Percentiles rank a stretch among this genome's conserved stretches.
Conservation (phyloP, 2,888 invertebrate genomes). For the Amblyjoppa proteus region DNA sequence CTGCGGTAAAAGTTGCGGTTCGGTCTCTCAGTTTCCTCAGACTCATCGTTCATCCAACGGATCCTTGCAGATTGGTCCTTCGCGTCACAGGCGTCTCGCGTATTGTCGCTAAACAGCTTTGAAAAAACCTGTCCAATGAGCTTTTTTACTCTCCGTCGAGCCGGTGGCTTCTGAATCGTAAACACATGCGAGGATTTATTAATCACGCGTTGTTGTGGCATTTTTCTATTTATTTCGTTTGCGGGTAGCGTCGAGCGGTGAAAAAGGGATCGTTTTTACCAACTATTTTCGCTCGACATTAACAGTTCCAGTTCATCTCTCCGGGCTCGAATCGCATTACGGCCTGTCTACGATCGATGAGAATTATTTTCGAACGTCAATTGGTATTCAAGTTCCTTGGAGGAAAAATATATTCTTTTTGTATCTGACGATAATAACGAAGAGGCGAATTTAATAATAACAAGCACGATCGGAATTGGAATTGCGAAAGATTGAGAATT, state of each 20-base stretch:
- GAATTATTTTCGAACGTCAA: neutral
- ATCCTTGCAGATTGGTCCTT: neutral
- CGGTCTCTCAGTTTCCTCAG: neutral
- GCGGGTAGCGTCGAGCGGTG: neutral
- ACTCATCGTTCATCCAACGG: neutral
- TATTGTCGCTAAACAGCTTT: neutral
- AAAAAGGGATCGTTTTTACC: neutral
- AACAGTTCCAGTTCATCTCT: neutral
- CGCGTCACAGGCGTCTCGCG: neutral
- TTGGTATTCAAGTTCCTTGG: neutral
- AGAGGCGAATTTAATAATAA: neutral
- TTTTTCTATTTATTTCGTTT: neutral
- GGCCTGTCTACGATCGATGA: neutral
- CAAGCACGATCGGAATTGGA: neutral
- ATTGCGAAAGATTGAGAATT: neutral
- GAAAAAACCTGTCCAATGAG: conserved; percentile 6
- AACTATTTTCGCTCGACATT: neutral
- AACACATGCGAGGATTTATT: neutral
- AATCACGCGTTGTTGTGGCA: neutral
- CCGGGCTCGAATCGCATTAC: neutral
- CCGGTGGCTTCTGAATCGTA: neutral
- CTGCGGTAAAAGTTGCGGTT: neutral
- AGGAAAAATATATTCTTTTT: neutral
- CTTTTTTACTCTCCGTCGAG: neutral
- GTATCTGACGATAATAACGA: neutral